Evolutionary conservation across 2,797 vertebrate genomes (phyloP).

Genomic region (Alcedo atthis): DNA sequence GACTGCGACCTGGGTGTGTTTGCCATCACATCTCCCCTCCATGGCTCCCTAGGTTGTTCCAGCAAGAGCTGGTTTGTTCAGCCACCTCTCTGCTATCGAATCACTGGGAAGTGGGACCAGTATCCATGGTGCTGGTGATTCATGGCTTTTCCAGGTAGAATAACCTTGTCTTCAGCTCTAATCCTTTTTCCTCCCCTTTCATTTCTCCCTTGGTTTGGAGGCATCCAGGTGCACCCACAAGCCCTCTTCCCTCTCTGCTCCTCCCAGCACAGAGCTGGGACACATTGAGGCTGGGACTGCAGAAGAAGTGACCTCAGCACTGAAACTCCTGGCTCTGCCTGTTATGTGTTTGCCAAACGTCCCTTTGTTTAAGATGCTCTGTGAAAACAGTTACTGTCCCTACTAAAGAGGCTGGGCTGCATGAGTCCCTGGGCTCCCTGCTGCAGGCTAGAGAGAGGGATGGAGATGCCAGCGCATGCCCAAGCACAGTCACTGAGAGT

Average conservation of each 20-base stretch:
- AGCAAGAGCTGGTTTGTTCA: neutral
- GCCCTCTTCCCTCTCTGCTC: neutral
- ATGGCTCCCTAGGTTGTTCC: neutral
- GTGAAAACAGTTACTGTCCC: neutral
- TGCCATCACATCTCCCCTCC: neutral
- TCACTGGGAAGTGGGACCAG: neutral
- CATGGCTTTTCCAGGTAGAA: neutral
- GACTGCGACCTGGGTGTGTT: neutral
- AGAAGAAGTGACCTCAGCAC: constrained; percentile 26
- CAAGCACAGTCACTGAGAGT: neutral
- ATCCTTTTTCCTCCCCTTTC: neutral
- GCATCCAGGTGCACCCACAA: neutral
- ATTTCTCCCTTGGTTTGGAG: neutral
- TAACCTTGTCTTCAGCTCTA: neutral
- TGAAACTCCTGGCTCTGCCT: neutral
- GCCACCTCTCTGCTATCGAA: neutral
- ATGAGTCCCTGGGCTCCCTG: neutral
- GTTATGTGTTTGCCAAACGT: neutral
- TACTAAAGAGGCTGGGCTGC: neutral
- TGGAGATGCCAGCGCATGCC: neutral
- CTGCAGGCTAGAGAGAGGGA: neutral
- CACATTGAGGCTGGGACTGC: neutral
- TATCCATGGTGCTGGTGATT: neutral
- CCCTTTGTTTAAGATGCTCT: neutral
- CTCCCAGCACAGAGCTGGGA: neutral